These are phyloP conservation scores for Mimumesa dahlbomi DNA, from an alignment of 2,888 invertebrate genomes.

Conservation along the genomic window DNA sequence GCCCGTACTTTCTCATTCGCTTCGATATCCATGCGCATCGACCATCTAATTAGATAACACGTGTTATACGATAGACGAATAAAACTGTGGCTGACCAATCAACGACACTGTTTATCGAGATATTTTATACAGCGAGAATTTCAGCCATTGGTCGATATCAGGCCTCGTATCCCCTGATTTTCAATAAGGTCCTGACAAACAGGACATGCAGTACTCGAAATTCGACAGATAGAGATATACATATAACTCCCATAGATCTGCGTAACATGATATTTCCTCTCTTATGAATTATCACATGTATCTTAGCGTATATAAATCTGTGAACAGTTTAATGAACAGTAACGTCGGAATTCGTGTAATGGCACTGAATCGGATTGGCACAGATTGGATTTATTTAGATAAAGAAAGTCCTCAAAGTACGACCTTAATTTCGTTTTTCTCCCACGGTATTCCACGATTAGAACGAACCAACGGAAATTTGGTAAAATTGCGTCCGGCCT, in stretches of 20 bases:
- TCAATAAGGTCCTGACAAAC: not conserved
- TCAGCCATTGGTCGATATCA: slow-evolving; percentile 5
- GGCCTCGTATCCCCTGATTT: slow-evolving; percentile 17
- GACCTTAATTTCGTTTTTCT: not conserved
- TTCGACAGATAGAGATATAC: not conserved
- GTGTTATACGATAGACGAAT: slow-evolving; percentile 6
- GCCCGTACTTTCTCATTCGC: too few species aligned
- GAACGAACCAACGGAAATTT: not conserved
- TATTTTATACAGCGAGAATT: slow-evolving; percentile 6
- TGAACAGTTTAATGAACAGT: slow-evolving; percentile 4
- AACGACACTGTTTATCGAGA: not conserved
- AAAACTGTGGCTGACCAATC: not conserved
- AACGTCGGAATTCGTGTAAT: slow-evolving; percentile 11
- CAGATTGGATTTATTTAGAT: slow-evolving; percentile 8
- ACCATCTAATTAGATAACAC: too few species aligned
- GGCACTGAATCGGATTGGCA: slow-evolving; percentile 43
- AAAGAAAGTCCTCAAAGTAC: not conserved
- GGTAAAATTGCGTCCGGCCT: too few species aligned
- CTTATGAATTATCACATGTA: slow-evolving; percentile 21
- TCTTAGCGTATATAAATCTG: slow-evolving; percentile 4
- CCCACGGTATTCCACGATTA: not conserved
- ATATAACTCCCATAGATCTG: not conserved
- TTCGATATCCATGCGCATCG: too few species aligned
- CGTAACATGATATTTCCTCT: slow-evolving; percentile 1
- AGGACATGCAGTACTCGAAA: not conserved